phyloP scores from a whole-genome alignment of 2,888 invertebrate genomes.

The Synergus laeviventris region DNA sequence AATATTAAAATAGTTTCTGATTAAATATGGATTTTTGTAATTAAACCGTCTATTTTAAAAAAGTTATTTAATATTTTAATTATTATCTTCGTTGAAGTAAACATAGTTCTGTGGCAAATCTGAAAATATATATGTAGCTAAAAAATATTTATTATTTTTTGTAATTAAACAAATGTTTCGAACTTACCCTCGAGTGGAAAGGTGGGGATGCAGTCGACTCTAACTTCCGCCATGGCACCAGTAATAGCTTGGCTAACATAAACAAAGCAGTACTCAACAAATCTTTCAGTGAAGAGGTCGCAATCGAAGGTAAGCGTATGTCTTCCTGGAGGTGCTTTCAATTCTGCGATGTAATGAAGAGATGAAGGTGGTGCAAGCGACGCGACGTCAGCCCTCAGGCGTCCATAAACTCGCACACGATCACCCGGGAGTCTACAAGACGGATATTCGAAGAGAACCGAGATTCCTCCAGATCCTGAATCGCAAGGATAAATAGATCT shows the following conservation, averaged over 20 bases:
- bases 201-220: conserved; percentile 91
- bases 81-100: too few species aligned
- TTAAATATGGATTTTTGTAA: too few species aligned
- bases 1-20: background rate
- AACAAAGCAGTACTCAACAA: conserved; percentile 91
- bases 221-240: conserved; percentile 89
- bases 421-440: conserved; percentile 88
- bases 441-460: conserved; percentile 90
- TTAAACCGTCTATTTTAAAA: too few species aligned
- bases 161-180: conserved; percentile 3
- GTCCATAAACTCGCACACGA: conserved; percentile 87
- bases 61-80: too few species aligned
- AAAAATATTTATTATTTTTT: too few species aligned
- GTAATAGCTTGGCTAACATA: conserved; percentile 91
- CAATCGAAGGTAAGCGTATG: conserved; percentile 88
- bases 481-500: conserved; percentile 91
- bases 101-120: too few species aligned
- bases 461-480: conserved; percentile 82
- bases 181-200: conserved; percentile 86
- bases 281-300: conserved; percentile 88
- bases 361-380: conserved; percentile 83
- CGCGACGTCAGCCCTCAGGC: conserved; percentile 83
- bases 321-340: conserved; percentile 83
- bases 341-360: conserved; percentile 82
- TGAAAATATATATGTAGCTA: too few species aligned